These are phyloP conservation scores for Augiades crinisus DNA, from an alignment of 2,888 invertebrate species.

Conservation along the genomic window DNA sequence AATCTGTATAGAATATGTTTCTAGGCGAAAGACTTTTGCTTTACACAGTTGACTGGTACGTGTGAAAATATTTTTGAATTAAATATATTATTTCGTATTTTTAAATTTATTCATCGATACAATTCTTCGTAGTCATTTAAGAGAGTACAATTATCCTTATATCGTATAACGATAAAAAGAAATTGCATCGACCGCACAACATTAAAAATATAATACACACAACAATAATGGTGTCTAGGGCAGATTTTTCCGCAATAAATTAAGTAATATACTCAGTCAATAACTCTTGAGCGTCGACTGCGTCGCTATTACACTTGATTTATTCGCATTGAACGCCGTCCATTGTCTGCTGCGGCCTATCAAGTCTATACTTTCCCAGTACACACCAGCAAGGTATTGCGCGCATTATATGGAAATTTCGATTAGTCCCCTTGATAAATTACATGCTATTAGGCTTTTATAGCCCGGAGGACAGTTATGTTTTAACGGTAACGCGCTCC, in stretches of 20 bases:
- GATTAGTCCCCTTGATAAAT: conserved; percentile 47
- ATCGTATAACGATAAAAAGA: no score
- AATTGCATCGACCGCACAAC: not conserved
- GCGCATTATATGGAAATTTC: conserved; percentile 43
- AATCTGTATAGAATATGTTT: no score
- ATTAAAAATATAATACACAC: conserved; percentile 14
- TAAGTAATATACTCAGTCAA: conserved; percentile 50
- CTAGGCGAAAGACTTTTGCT: no score
- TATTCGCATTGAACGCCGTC: conserved; percentile 49
- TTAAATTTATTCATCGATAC: no score
- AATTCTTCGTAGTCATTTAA: no score
- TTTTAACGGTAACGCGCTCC: conserved; percentile 36
- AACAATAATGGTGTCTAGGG: conserved; percentile 21
- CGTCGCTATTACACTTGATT: conserved; percentile 56
- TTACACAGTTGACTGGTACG: no score
- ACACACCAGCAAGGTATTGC: conserved; percentile 50
- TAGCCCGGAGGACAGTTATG: conserved; percentile 37
- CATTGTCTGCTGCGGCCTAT: conserved; percentile 56
- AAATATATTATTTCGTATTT: no score
- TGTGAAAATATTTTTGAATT: no score
- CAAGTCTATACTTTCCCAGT: conserved; percentile 41
- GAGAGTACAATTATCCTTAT: no score
- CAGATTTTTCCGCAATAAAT: conserved; percentile 37
- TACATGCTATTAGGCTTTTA: conserved; percentile 47
- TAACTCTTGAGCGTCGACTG: conserved; percentile 58